These are phyloP conservation scores for Lagopus muta DNA, from an alignment of 2,113 vertebrate genomes.

Conservation along the genomic window DNA sequence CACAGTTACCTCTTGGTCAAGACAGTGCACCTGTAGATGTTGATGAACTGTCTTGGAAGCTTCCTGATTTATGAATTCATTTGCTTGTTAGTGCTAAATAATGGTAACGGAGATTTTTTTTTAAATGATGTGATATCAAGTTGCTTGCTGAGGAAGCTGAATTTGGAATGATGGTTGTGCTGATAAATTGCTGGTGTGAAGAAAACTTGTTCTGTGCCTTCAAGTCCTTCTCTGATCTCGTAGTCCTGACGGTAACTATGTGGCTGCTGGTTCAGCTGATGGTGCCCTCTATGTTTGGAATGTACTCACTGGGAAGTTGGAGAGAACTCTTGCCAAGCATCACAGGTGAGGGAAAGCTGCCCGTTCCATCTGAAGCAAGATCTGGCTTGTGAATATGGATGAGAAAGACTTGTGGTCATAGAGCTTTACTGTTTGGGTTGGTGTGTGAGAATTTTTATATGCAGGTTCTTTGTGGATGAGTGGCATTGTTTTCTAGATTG, in stretches of 20 bases:
- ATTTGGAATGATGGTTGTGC: background rate
- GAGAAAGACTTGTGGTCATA: background rate
- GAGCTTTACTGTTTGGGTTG: background rate
- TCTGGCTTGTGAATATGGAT: background rate
- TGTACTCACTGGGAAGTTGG: conserved; percentile 91
- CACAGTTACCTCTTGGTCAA: background rate
- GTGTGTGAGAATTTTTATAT: background rate
- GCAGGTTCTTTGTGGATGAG: background rate
- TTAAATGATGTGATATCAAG: background rate
- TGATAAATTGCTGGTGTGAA: background rate
- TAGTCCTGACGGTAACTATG: conserved; percentile 91
- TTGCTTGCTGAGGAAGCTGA: background rate
- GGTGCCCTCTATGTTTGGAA: conserved; percentile 92
- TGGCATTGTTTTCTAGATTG: background rate
- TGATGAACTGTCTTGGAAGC: background rate
- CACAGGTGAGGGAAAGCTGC: conserved; percentile 84
- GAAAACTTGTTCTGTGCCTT: background rate
- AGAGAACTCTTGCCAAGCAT: conserved; percentile 86
- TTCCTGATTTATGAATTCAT: background rate
- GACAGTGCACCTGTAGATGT: background rate
- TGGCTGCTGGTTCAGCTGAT: conserved; percentile 92
- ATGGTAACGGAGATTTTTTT: background rate
- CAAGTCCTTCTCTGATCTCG: background rate
- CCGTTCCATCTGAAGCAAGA: fast-evolving
- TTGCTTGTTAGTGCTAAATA: background rate